Base-by-base conservation (phyloP, 2,113 vertebrate species). In the sheep (Ovis aries) region DNA sequence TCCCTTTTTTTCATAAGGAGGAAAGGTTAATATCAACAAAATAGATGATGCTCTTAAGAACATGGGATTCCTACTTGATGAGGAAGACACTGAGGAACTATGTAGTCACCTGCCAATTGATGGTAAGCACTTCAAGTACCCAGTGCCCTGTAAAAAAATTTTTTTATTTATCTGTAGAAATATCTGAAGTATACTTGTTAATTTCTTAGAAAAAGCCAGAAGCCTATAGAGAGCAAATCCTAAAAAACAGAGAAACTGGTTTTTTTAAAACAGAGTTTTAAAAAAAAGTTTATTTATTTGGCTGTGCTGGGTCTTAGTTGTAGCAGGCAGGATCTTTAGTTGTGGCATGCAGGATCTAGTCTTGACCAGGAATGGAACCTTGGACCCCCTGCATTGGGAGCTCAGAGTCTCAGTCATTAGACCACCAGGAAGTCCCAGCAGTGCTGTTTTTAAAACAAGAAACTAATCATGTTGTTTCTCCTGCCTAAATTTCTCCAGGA, bases 71-170 rank as follows among this genome's bases (percentile, higher is more conserved):
- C 16, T 7, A n/a, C 91, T 98, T 55, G 94, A 90, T 55, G 52
- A 88, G 17, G 60, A 98, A 71, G 94, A 98, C 90, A 78, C 13
- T 5, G 81, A 97, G 36, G 53, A 98, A 19, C 13, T 96, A 27
- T 80, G 27, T 23, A 57, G 77, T 67, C 29, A 77, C 7, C 36
- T 97, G 40, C 36, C 84, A 84, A 0, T 40, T 86, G 40, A 91
- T 45, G 23, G 83, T 98, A 48, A 98, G 98, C 48, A 74, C 97
- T 95, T 91, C 85, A 93, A 9, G 23, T 91, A 43, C 77, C 88
- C 3, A 29, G 9, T 62, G 67, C 88, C 50, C 43, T 71, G 23
- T 80, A 78, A 80, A 80, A 60, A 27, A 13, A 6, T 11, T 71
- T 62, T 60, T 87, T 83, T 64, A 6, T 74, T 82, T 96, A 81